A percentile compares a stretch with the other conserved stretches of the same genome.
Evolutionary conservation across 2,797 vertebrate species (phyloP).

Genomic region (Cephalopachus bancanus): DNA sequence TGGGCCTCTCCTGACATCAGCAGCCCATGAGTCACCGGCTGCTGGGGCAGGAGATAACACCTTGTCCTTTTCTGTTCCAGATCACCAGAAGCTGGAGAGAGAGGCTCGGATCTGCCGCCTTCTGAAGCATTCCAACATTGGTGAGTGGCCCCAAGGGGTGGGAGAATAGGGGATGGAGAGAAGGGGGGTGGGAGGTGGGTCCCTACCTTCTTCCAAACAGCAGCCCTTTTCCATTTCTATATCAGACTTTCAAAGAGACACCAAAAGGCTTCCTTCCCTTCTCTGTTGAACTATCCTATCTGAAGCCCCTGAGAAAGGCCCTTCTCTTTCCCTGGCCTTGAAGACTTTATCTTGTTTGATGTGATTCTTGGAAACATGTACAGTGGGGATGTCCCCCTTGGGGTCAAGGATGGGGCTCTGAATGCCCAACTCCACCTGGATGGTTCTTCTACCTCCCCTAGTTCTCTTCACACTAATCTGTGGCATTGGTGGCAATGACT

Average conservation of each 20-base stretch:
- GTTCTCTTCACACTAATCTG: neutral
- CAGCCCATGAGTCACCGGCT: neutral
- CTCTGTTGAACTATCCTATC: neutral
- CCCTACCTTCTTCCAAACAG: neutral
- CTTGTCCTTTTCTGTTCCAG: constrained; percentile 87
- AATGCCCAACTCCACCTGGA: neutral
- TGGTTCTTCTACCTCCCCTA: neutral
- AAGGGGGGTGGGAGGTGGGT: rapidly evolving
- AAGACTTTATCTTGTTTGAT: neutral
- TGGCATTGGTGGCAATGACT: neutral
- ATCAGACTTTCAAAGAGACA: neutral
- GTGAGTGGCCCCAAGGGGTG: constrained; percentile 88
- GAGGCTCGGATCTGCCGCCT: constrained; percentile 98
- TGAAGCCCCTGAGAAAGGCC: neutral
- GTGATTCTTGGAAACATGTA: neutral
- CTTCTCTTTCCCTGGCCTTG: neutral
- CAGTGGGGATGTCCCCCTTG: neutral
- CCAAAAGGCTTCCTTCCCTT: neutral
- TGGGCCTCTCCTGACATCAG: too few relatives aligned
- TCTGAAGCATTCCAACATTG: constrained; percentile 97
- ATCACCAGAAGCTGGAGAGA: constrained; percentile 98
- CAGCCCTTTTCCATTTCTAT: neutral
- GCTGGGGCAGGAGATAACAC: neutral
- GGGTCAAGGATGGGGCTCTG: neutral
- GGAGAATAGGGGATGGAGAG: neutral